Percentiles rank a stretch among this genome's conserved stretches.
phyloP scores from a whole-genome alignment of 2,797 vertebrate species.

The Spheniscus humboldti region DNA sequence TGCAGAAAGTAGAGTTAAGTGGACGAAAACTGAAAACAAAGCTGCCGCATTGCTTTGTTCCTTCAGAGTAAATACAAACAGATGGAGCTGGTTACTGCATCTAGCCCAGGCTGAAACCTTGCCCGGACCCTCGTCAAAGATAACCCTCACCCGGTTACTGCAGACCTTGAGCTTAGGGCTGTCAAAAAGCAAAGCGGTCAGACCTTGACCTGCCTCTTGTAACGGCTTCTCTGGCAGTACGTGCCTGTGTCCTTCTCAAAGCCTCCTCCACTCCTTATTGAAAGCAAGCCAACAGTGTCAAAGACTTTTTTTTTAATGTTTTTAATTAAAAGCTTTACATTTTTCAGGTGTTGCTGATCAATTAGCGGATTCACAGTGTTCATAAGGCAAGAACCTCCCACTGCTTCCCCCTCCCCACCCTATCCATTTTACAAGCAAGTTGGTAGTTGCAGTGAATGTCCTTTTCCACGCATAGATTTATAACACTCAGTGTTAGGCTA shows the following conservation, averaged over 20 bases:
- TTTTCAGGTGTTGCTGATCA: not conserved
- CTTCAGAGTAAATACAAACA: not conserved
- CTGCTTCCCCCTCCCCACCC: not conserved
- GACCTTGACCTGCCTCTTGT: not conserved
- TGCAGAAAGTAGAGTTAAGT: not conserved
- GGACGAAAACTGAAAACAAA: not conserved
- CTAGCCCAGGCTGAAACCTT: not conserved
- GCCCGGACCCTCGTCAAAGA: not conserved
- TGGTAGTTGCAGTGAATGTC: not conserved
- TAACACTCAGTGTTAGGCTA: not conserved
- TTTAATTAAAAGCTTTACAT: constrained; percentile 40
- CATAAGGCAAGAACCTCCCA: not conserved
- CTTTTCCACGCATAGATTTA: not conserved
- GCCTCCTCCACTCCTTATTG: not conserved
- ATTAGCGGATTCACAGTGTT: not conserved
- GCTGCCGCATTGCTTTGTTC: not conserved
- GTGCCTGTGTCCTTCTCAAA: not conserved
- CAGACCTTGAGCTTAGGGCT: not conserved
- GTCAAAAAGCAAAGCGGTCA: not conserved
- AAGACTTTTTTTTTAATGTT: not conserved
- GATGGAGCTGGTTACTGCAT: not conserved
- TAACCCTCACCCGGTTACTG: not conserved
- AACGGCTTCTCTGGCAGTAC: not conserved
- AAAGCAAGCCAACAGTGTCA: not conserved
- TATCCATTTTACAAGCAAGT: rapidly evolving